Evolutionary conservation across 2,888 invertebrate species (phyloP).

Genomic region (Sipunculus nudus): DNA sequence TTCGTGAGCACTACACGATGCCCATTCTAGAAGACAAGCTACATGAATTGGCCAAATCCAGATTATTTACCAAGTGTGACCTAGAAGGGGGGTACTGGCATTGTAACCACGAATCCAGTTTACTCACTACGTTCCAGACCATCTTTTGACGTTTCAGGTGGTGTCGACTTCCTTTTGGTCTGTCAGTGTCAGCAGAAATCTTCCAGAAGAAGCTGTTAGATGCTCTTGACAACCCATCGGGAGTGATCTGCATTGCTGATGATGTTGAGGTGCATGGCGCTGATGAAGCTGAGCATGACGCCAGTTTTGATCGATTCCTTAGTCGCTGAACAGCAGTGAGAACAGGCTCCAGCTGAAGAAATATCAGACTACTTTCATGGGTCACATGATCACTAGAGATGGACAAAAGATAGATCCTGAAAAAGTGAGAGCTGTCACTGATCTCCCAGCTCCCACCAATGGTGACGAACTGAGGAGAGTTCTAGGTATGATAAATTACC

Average conservation of each 20-base stretch:
- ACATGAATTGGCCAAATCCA: slow-evolving; percentile 26
- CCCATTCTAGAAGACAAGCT: slow-evolving; percentile 37
- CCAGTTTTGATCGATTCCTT: slow-evolving; percentile 15
- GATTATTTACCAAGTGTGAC: slow-evolving; percentile 33
- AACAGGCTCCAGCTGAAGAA: no score
- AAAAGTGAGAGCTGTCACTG: slow-evolving; percentile 27
- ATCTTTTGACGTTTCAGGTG: slow-evolving; percentile 32
- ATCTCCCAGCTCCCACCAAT: slow-evolving; percentile 26
- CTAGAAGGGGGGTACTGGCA: slow-evolving; percentile 35
- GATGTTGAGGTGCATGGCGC: slow-evolving; percentile 32
- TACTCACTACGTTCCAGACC: slow-evolving; percentile 32
- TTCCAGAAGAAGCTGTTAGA: slow-evolving; percentile 35
- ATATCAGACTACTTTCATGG: no score
- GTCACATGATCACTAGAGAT: slow-evolving; percentile 25
- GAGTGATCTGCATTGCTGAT: slow-evolving; percentile 33
- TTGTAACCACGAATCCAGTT: slow-evolving; percentile 31
- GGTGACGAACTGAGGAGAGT: slow-evolving; percentile 29
- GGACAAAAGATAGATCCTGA: slow-evolving; percentile 33
- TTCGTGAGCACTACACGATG: slow-evolving; percentile 29
- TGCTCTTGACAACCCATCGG: slow-evolving; percentile 25
- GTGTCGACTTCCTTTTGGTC: slow-evolving; percentile 36
- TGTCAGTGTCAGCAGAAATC: slow-evolving; percentile 30
- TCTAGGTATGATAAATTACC: slow-evolving; percentile 34
- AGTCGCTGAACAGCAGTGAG: slow-evolving; percentile 29
- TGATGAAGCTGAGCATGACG: slow-evolving; percentile 24